Base-by-base conservation (phyloP, 2,113 vertebrate species). In the Rhipidura dahli region DNA sequence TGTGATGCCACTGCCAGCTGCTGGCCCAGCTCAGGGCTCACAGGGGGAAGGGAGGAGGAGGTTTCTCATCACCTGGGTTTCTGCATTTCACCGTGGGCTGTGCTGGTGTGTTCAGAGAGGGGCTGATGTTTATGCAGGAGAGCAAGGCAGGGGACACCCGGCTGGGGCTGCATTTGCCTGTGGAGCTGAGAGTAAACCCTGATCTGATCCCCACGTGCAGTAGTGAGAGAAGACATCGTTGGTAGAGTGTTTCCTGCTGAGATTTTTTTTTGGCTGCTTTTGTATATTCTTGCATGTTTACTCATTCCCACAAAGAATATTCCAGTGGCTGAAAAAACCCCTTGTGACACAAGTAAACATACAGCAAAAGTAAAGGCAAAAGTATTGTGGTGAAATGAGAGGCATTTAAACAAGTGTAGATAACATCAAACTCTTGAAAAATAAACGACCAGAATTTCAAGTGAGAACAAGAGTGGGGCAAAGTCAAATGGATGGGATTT, bases 401-500 rank as follows among this genome's bases (percentile, higher is more conserved):
- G 53, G 49, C 45, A 27, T 84, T 97, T 75, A 79, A 91, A 78
- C 9, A 45, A 65, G n/a, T 1, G 3, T 18, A 76, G 87, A 69
- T 88, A 87, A 73, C 53, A 83, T 18, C 69, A 70, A 83, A 50
- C 37, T n/a, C 54, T 49, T 0, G 2, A 75, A 87, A 77, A 95
- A 86, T 45, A 91, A 92, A 92, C 11, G 39, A 86, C 53, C 49
- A 57, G 65, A 64, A 71, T 94, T 90, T 92, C 78, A 73, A 15
- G 47, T 27, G 69, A 80, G 93, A 63, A 23, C 27, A 51, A 76
- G 78, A 89, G 45, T 22, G 83, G 47, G 42, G 21, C 63, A 11
- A 92, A 94, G 80, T 92, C 77, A 87, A 89, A 89, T 59, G 65
- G 63, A 72, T 77, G 65, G 37, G 70, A 70, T 87, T 95, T 95